Percentiles rank a stretch among this genome's conserved stretches.
phyloP scores from a whole-genome alignment of 1,140 invertebrate genomes.

The Brachionus angularis region DNA sequence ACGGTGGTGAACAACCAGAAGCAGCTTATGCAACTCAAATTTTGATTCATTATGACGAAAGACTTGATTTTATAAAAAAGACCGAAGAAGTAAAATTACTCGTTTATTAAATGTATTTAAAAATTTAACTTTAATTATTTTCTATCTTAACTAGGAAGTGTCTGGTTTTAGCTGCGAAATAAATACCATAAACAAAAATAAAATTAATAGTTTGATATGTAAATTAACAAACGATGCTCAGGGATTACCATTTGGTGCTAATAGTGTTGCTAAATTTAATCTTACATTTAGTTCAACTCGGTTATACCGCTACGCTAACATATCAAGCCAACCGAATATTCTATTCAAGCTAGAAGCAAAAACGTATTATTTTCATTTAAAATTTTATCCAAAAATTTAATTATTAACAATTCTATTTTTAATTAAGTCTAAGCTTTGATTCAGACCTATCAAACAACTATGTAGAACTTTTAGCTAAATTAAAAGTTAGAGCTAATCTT shows the following conservation, averaged over 20 bases:
- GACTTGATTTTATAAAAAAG: slow-evolving; percentile 39
- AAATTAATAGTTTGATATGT: not conserved
- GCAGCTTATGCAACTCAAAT: slow-evolving; percentile 40
- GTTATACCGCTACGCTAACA: slow-evolving; percentile 30
- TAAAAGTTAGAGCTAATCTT: slow-evolving; percentile 30
- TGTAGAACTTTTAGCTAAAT: not conserved
- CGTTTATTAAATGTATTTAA: not conserved
- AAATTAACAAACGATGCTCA: slow-evolving; percentile 18
- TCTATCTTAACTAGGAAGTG: not conserved
- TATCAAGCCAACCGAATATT: slow-evolving; percentile 20
- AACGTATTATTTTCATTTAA: not conserved
- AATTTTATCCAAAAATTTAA: not conserved
- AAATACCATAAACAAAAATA: not conserved
- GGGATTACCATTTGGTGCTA: slow-evolving; percentile 22
- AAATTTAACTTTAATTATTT: not conserved
- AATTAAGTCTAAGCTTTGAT: slow-evolving; percentile 17
- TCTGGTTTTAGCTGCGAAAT: slow-evolving; percentile 25
- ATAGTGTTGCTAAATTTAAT: slow-evolving; percentile 29
- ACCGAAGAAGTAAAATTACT: not conserved
- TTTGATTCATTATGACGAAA: slow-evolving; percentile 9
- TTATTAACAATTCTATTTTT: not conserved
- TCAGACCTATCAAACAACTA: not conserved
- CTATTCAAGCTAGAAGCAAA: slow-evolving; percentile 27
- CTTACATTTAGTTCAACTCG: slow-evolving; percentile 34
- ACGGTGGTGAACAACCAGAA: not conserved